A percentile compares a stretch with the other conserved stretches of the same genome.
Conservation (phyloP, 2,888 invertebrate genomes). For the Hydriomena furcata region DNA sequence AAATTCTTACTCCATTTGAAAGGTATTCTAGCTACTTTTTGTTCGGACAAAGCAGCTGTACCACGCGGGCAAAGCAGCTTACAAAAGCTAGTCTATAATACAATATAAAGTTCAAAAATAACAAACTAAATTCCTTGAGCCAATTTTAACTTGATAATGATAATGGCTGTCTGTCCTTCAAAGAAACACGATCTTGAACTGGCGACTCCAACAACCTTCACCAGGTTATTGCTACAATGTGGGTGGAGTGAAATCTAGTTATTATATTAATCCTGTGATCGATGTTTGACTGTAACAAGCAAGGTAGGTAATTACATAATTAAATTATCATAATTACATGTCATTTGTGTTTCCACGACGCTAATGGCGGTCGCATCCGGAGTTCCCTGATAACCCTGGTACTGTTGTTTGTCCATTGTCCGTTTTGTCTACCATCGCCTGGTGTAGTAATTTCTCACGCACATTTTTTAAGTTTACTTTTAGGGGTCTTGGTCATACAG, state of each 20-base stretch:
- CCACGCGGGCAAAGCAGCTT: too few relatives aligned
- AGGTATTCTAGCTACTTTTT: too few relatives aligned
- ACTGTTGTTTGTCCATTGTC: constrained; percentile 39
- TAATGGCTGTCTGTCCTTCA: not conserved
- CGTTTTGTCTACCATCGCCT: constrained; percentile 6
- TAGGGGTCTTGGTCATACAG: too few relatives aligned
- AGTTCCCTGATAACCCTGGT: constrained; percentile 42
- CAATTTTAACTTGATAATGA: too few relatives aligned
- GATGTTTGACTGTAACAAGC: constrained; percentile 1
- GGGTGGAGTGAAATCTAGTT: too few relatives aligned
- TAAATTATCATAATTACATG: constrained; percentile 36
- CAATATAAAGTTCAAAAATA: too few relatives aligned
- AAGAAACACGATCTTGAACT: constrained; percentile 2
- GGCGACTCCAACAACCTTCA: not conserved
- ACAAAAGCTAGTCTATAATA: too few relatives aligned
- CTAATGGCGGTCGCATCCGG: constrained; percentile 46
- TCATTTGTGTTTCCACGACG: constrained; percentile 32
- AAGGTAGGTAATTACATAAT: constrained; percentile 35
- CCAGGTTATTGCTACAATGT: not conserved
- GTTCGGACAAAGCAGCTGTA: too few relatives aligned
- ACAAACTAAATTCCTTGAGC: too few relatives aligned
- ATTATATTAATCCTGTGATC: not conserved
- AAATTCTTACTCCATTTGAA: too few relatives aligned
- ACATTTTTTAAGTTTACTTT: not conserved
- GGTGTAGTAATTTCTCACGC: constrained; percentile 6